These are phyloP conservation scores for Caenorhabditis zanzibari DNA, from an alignment of 2,888 invertebrate species.

Conservation along the genomic window DNA sequence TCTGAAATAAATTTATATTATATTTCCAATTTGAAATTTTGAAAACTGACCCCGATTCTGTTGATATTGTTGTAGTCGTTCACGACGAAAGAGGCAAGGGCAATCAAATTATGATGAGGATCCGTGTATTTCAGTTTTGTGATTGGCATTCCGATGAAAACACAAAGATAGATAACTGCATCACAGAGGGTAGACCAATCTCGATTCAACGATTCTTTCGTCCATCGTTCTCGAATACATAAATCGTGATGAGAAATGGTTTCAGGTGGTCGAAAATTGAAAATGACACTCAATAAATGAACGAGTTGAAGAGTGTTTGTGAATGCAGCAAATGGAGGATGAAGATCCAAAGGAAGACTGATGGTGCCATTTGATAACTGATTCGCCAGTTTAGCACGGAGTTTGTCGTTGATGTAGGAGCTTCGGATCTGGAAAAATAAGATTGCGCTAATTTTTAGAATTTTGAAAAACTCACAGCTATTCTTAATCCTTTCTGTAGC, in stretches of 20 bases:
- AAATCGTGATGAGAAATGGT: slow-evolving; percentile 57
- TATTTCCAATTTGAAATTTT: neutral
- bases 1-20: slow-evolving; percentile 21
- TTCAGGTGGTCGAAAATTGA: slow-evolving; percentile 67
- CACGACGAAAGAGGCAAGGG: slow-evolving; percentile 40
- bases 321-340: slow-evolving; percentile 66
- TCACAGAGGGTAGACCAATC: slow-evolving; percentile 64
- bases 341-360: slow-evolving; percentile 61
- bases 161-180: slow-evolving; percentile 54
- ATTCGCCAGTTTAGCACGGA: slow-evolving; percentile 35
- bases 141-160: slow-evolving; percentile 52
- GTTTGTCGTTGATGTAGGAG: slow-evolving; percentile 58
- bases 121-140: slow-evolving; percentile 38
- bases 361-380: slow-evolving; percentile 57
- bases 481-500: slow-evolving; percentile 31
- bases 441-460: no score
- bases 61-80: slow-evolving; percentile 34
- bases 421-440: slow-evolving; percentile 44
- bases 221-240: slow-evolving; percentile 56
- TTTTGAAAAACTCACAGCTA: slow-evolving; percentile 34
- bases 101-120: slow-evolving; percentile 59
- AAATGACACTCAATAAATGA: slow-evolving; percentile 63
- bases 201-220: slow-evolving; percentile 41
- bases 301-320: slow-evolving; percentile 67
- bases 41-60: slow-evolving; percentile 40